Conservation (phyloP, 2,888 invertebrate genomes). For the Entomobrya multifasciata region DNA sequence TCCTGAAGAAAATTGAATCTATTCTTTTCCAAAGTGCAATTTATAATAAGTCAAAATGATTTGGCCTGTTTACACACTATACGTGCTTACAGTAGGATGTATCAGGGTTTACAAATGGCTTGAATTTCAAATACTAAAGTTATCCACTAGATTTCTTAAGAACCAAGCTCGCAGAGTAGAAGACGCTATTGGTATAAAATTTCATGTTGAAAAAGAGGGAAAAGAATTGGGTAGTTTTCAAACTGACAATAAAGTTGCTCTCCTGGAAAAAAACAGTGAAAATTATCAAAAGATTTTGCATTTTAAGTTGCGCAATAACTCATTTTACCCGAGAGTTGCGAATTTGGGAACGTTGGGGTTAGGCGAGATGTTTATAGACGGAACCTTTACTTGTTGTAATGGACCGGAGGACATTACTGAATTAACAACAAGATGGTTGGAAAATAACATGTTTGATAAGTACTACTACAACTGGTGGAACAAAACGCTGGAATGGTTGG, state of each 20-base stretch:
- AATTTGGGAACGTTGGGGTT: no score
- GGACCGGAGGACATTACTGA: background rate
- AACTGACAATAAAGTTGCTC: no score
- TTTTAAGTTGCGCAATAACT: no score
- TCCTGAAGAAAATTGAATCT: no score
- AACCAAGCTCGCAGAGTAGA: background rate
- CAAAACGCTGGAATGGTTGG: background rate
- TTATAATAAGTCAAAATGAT: no score
- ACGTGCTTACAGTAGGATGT: background rate
- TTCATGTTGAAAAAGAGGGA: background rate
- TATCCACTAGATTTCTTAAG: background rate
- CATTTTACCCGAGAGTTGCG: no score
- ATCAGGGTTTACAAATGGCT: constrained; percentile 2
- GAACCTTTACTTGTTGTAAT: background rate
- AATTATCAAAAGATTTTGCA: no score
- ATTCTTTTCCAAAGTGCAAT: no score
- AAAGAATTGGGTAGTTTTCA: no score
- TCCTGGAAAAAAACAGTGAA: no score
- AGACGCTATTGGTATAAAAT: background rate
- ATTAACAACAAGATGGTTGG: background rate
- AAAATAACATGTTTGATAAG: background rate
- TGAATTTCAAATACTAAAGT: background rate
- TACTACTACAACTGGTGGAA: constrained; percentile 24
- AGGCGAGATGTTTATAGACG: no score
- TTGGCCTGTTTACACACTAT: background rate